phyloP scores from a whole-genome alignment of 2,797 vertebrate species.

The Manis pentadactyla region DNA sequence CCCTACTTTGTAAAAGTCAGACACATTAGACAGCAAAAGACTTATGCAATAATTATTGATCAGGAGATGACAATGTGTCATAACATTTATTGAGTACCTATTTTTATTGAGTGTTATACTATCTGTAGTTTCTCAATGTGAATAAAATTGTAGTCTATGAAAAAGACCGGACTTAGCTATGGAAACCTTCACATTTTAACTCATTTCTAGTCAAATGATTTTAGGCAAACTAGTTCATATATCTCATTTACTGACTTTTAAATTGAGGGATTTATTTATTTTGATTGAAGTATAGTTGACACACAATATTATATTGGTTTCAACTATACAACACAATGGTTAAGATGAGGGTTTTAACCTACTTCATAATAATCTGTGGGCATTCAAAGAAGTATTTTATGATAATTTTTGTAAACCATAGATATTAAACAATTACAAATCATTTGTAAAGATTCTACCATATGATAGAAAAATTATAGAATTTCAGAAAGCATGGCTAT shows the following conservation, averaged over 20 bases:
- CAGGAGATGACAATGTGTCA: neutral
- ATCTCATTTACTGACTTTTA: neutral
- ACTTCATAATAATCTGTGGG: neutral
- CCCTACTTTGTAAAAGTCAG: constrained; percentile 14
- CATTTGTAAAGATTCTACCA: neutral
- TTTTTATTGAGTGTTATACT: constrained; percentile 6
- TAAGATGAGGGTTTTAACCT: neutral
- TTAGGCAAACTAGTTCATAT: neutral
- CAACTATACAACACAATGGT: too few species aligned
- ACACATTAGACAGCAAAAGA: neutral
- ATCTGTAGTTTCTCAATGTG: neutral
- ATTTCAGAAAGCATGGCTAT: neutral
- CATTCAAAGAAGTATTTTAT: neutral
- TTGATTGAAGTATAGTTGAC: too few species aligned
- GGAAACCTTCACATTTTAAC: constrained; percentile 3
- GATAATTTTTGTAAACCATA: neutral
- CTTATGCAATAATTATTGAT: constrained; percentile 54
- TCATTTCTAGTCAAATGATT: constrained; percentile 23
- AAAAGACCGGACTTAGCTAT: neutral
- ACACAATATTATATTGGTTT: too few species aligned
- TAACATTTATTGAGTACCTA: neutral
- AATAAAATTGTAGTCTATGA: neutral
- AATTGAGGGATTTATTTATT: neutral
- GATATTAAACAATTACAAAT: constrained; percentile 22
- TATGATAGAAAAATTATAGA: neutral